Conservation (phyloP, 2,113 vertebrate genomes). For the Calypte anna region DNA sequence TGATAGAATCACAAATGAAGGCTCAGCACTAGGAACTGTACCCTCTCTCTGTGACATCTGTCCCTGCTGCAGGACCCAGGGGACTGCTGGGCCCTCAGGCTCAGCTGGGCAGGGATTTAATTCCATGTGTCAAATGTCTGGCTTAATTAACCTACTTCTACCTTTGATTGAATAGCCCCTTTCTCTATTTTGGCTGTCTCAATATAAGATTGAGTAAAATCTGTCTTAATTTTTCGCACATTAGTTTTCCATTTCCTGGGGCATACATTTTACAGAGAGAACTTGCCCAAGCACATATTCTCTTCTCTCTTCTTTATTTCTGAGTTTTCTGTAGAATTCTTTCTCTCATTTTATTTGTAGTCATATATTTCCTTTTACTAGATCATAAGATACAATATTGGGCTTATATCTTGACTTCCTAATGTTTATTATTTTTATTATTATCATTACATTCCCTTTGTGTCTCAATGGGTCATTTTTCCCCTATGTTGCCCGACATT, state of each 20-base stretch:
- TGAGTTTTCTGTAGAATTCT: neutral
- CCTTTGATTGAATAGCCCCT: neutral
- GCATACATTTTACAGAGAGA: neutral
- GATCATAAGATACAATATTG: neutral
- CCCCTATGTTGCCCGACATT: neutral
- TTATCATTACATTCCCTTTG: neutral
- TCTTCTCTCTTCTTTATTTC: neutral
- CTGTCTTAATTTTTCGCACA: neutral
- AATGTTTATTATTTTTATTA: neutral
- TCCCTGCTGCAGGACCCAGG: neutral
- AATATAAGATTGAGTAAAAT: slow-evolving; percentile 21
- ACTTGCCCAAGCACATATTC: fast-evolving
- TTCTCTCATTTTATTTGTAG: neutral
- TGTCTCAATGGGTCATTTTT: neutral
- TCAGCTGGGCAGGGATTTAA: neutral
- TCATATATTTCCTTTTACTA: neutral
- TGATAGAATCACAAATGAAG: neutral
- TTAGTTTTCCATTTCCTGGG: neutral
- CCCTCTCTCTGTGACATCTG: neutral
- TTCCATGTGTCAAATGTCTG: neutral
- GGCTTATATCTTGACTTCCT: neutral
- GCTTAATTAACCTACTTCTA: slow-evolving; percentile 26
- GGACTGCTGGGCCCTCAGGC: neutral
- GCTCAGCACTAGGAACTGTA: neutral
- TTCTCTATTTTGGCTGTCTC: neutral